A percentile compares a stretch with the other conserved stretches of the same genome.
Evolutionary conservation across 2,797 vertebrate genomes (phyloP).

Genomic region (Pangasius sanitwongsei): DNA sequence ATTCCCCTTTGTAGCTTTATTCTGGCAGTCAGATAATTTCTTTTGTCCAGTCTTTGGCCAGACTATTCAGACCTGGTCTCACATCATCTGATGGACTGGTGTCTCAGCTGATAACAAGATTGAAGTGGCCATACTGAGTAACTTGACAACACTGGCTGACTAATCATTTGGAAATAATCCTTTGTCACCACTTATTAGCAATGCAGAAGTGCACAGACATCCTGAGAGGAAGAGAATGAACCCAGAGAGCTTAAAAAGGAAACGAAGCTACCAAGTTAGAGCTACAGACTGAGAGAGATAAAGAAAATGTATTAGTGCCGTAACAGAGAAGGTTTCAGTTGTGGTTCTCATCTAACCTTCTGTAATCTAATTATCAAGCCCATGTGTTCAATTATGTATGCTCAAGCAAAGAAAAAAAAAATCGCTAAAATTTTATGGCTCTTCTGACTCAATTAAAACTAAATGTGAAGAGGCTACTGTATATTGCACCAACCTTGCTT

Average conservation of each 20-base stretch:
- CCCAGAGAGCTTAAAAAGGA: neutral
- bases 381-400: neutral
- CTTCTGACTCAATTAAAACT: slow-evolving; percentile 20
- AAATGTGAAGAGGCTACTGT: neutral
- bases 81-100: neutral
- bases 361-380: slow-evolving; percentile 7
- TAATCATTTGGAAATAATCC: neutral
- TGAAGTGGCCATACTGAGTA: neutral
- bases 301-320: neutral
- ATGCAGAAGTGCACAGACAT: slow-evolving; percentile 7
- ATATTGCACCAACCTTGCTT: neutral
- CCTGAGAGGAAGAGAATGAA: neutral
- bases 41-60: neutral
- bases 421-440: neutral
- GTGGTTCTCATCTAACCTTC: neutral
- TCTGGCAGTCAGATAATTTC: neutral
- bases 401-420: neutral
- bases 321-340: neutral
- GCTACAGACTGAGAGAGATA: neutral
- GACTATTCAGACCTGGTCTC: neutral
- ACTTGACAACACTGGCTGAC: neutral
- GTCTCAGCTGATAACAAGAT: slow-evolving; percentile 8
- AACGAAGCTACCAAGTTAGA: neutral
- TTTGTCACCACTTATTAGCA: slow-evolving; percentile 23
- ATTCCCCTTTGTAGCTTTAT: neutral